Conservation (phyloP, 2,888 invertebrate genomes). For the Prosapia bicincta region DNA sequence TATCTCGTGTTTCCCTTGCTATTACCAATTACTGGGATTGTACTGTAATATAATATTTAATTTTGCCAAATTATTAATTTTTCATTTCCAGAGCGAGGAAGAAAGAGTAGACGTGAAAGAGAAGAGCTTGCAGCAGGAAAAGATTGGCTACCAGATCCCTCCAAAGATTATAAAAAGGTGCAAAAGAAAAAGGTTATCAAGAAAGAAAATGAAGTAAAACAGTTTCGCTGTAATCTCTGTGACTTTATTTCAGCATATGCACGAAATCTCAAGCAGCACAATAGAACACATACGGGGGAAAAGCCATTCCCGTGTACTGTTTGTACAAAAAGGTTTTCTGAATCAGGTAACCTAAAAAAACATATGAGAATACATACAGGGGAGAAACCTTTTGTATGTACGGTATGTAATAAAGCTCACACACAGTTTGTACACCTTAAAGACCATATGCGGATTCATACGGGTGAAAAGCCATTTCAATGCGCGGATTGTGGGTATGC, state of each 20-base stretch:
- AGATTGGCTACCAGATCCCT: background rate
- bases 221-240: background rate
- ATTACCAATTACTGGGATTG: no score
- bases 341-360: background rate
- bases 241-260: background rate
- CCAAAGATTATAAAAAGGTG: no score
- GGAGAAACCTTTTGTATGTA: constrained; percentile 2
- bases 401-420: background rate
- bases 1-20: no score
- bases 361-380: constrained; percentile 7
- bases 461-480: constrained; percentile 5
- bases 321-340: background rate
- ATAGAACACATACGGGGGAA: background rate
- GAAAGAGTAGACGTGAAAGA: background rate
- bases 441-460: background rate
- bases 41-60: no score
- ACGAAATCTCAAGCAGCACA: constrained; percentile 3
- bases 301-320: background rate
- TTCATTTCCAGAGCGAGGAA: background rate
- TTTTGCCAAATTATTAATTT: no score
- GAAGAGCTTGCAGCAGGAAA: background rate
- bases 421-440: constrained; percentile 1
- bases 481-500: background rate
- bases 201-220: background rate
- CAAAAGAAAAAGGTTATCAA: background rate